Conservation (phyloP, 2,888 invertebrate genomes). For the Hemistola chrysoprasaria region DNA sequence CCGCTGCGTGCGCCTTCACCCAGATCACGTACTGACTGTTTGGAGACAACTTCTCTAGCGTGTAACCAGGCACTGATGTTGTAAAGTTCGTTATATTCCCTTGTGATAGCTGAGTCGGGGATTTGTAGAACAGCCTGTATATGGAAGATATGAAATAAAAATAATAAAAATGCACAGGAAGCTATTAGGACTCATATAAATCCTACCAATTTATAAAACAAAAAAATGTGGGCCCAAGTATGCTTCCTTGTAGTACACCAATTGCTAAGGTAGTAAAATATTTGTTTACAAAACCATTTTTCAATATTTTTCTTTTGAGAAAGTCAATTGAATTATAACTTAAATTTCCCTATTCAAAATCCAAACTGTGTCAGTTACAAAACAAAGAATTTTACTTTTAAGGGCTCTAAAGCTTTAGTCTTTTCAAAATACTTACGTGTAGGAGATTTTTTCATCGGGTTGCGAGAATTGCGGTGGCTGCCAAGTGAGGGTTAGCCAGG, state of each 20-base stretch:
- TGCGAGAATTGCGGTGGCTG: conserved; percentile 92
- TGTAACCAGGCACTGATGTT: conserved; percentile 87
- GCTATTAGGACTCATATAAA: background rate
- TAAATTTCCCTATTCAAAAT: too few species aligned
- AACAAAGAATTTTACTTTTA: too few species aligned
- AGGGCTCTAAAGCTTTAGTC: conserved; percentile 36
- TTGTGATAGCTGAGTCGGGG: conserved; percentile 75
- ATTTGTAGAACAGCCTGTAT: conserved; percentile 86
- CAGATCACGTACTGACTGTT: conserved; percentile 92
- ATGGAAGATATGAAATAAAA: too few species aligned
- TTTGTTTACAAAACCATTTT: too few species aligned
- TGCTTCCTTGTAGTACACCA: too few species aligned
- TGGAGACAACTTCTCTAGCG: conserved; percentile 87
- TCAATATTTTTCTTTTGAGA: too few species aligned
- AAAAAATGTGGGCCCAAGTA: too few species aligned
- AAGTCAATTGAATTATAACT: too few species aligned
- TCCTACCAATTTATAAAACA: too few species aligned
- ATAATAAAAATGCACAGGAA: too few species aligned
- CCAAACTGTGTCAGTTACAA: too few species aligned
- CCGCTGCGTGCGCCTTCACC: conserved; percentile 85
- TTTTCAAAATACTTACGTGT: conserved; percentile 76
- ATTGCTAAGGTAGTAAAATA: too few species aligned
- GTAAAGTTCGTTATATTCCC: conserved; percentile 83
- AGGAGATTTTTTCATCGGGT: conserved; percentile 89
- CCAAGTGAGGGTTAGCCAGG: conserved; percentile 92